Base-by-base conservation (phyloP, 64 coral and sea anemone genomes). In the Catalaphyllia jardinei region DNA sequence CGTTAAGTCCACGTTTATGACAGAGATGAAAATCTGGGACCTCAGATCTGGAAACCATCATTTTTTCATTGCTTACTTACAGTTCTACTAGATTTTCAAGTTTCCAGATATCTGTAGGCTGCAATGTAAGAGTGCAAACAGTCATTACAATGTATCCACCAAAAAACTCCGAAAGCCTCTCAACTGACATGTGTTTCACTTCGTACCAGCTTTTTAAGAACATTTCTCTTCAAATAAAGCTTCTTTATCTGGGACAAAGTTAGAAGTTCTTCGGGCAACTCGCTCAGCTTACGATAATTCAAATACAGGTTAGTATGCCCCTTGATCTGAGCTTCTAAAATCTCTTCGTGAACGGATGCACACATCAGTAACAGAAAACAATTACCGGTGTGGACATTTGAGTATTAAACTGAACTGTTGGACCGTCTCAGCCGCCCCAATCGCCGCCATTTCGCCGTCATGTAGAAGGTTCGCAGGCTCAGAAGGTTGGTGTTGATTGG, bases 221-320 rank as follows among this genome's bases (percentile, higher is more conserved):
- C 55, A 91, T 96, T 96, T 52, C 84, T 86, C 78, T 96, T 96
- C n/a, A 96, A 78, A 62, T 82, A 96, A 64, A 96, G 82, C 27
- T 90, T 93, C 67, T 90, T 85, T 72, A 88, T 89, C n/a, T 88
- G 87, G 7, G 73, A 79, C 55, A 96, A 85, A 0, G 61, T 67
- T 17, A 96, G 73, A 10, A 96, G 57, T n/a, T 89, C 87, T 16
- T 38, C 61, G 25, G 95, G 95, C n/a, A 96, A 29, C 31, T 93
- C 95, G 60, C 62, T 88, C 5, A 96, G 88, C 64, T 93, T 82
- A 18, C 93, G 95, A 88, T 96, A 96, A 73, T 96, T 96, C 22
- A 96, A 74, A 52, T 96, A 96, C 65, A 96, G 60, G 46, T 93
- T 93, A 18, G 86, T 83, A 77, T 96, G 67, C 0, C 63, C 67